Evolutionary conservation across 2,888 invertebrate genomes (phyloP), one percentile per base, ranked within the genome.

Genomic region (Vanessa cardui): DNA sequence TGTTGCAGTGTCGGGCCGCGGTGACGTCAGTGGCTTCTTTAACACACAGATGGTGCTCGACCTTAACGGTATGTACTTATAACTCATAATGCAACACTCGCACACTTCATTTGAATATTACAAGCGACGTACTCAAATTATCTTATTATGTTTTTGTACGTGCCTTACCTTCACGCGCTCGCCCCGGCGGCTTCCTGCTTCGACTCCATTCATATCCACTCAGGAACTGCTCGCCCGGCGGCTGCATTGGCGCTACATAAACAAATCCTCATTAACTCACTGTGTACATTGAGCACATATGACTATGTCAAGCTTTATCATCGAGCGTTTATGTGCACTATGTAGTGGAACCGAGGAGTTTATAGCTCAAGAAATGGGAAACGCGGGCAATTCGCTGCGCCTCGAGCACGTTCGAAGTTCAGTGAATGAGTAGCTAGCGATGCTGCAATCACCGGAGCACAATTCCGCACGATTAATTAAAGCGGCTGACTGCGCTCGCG

Each of bases 31-130:
- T 85, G 85, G 86, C 81, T 92, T 80, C 84, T 91, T 89, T 89
- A 88, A 90, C 82, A 90, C 92, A 73, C 92, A 91, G 83, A 90
- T 92, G 92, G 86, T 91, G 83, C 86, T 92, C 83, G 91, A 92
- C 86, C 89, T 91, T 77, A 90, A 91, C 81, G 92, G 92, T 92
- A 77, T 81, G 92, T 86, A 63, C 58, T 73, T 70, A 80, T 47
- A 73, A 73, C 52, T 69, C 52, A 78, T 50, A 67, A 71, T 70
- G 72, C 58, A 66, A 49, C 18, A 66, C 65, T 54, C 21, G 15
- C 44, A 31, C 39, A 33, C 47, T 75, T 80, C 74, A 80, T 82
- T 80, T 79, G 72, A 81, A 80, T 80, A 81, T 75, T 72, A 74
- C 74, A 74, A 77, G 76, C 71, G 69, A 62, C 72, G 70, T 74